Evolutionary conservation across 2,888 invertebrate species (phyloP), one percentile per base, ranked within the genome.

Genomic region (Sinotaia quadrata): DNA sequence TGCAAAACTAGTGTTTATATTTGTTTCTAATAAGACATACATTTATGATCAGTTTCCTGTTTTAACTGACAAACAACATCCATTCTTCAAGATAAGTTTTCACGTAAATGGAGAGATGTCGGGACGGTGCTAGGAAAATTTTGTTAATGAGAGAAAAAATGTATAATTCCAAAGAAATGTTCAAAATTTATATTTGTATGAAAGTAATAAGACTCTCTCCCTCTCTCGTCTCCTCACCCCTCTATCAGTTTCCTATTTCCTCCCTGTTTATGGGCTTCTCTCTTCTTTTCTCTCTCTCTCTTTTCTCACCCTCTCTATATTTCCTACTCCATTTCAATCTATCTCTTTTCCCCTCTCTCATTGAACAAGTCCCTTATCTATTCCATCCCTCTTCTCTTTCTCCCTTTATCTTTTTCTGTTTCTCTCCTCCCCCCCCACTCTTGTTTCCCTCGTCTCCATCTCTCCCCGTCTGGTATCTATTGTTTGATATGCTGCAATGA

Each of bases 201-300:
- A n/a, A n/a, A n/a, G n/a, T n/a, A n/a, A n/a, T n/a, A n/a, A n/a
- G n/a, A n/a, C 52, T 52, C 52, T 52, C 52, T 52, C 52, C 29
- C 52, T 52, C 52, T 52, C 52, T 52, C 52, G n/a, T 52, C 52
- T 52, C 52, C 29, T 31, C 29, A 27, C 29, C 52, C 29, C 10
- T 49, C 49, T 49, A 5, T 49, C 49, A 21, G 21, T 49, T 5
- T 49, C 49, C 24, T 5, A 21, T 24, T 49, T 24, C 24, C 49
- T 18, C 49, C n/a, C 49, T 49, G 21, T 49, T 24, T 49, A 5
- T 49, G 7, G 7, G 7, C n/a, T 5, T 24, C 7, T 18, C n/a
- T 5, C 49, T 49, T 18, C 24, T 24, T 49, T 24, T 10, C 27
- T 10, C 27, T 52, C 52, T 10, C 52, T 10, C n/a, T 52, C 27